Percentiles rank a stretch among this genome's conserved stretches.
phyloP scores from a whole-genome alignment of 1,140 invertebrate species.

The Druon quercuslanigerum region DNA sequence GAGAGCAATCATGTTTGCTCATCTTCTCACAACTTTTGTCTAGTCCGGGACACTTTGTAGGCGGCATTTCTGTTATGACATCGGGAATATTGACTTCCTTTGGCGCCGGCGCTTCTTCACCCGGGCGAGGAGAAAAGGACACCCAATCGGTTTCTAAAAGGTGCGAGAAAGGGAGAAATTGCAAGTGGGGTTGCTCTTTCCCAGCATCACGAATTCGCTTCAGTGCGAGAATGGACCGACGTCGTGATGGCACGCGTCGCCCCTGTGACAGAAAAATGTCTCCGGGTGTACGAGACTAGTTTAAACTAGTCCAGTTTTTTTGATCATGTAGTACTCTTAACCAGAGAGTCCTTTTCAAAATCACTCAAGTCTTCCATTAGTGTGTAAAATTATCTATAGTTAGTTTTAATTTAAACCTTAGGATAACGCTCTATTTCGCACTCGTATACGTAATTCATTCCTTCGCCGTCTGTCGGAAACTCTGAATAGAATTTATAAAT shows the following conservation, averaged over 20 bases:
- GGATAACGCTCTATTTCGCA: not conserved
- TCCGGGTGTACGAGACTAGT: conserved; percentile 43
- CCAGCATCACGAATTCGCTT: conserved; percentile 40
- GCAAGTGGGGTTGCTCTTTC: conserved; percentile 40
- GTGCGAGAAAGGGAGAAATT: conserved; percentile 45
- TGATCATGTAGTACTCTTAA: conserved; percentile 45
- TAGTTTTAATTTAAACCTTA: conserved; percentile 12
- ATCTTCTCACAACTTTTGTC: conserved; percentile 35
- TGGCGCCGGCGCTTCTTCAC: conserved; percentile 63
- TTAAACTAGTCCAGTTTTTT: conserved; percentile 29
- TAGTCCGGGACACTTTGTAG: conserved; percentile 2
- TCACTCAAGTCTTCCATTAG: conserved; percentile 72
- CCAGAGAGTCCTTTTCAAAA: conserved; percentile 54
- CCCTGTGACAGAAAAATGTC: conserved; percentile 44
- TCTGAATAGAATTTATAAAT: conserved; percentile 21
- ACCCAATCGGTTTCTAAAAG: conserved; percentile 26
- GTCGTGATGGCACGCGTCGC: conserved; percentile 62
- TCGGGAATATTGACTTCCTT: conserved; percentile 63
- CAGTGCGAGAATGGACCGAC: conserved; percentile 70
- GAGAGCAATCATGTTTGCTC: conserved; percentile 35
- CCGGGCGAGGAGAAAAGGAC: conserved; percentile 34
- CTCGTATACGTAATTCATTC: conserved; percentile 25
- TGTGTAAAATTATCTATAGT: conserved; percentile 32
- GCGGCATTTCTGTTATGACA: conserved; percentile 39
- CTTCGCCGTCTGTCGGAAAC: conserved; percentile 33